These are phyloP conservation scores for Ischnura elegans DNA, from an alignment of 2,888 invertebrate genomes.

Conservation along the genomic window DNA sequence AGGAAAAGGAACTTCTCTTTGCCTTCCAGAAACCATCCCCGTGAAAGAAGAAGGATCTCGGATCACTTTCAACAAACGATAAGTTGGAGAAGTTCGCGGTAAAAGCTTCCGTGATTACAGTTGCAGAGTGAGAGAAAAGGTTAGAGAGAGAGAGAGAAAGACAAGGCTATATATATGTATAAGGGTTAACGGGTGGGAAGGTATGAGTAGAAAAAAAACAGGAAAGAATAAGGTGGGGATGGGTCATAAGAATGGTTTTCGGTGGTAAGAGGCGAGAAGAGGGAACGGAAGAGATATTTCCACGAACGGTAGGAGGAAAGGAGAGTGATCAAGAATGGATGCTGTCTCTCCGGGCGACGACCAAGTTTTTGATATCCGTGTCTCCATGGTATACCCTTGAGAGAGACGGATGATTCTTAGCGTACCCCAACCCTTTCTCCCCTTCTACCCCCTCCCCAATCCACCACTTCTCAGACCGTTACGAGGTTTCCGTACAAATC, in stretches of 20 bases:
- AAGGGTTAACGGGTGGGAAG: slow-evolving; percentile 1
- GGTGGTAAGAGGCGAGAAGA: background rate
- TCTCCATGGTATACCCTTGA: background rate
- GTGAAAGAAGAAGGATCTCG: background rate
- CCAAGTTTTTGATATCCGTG: slow-evolving; percentile 38
- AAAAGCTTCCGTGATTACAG: slow-evolving; percentile 35
- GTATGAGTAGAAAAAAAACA: background rate
- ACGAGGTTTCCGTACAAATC: background rate
- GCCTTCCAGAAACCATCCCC: background rate
- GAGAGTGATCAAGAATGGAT: slow-evolving; percentile 25
- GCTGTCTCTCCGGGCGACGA: background rate
- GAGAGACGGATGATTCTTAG: slow-evolving; percentile 26
- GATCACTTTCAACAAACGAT: slow-evolving; percentile 35
- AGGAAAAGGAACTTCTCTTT: background rate
- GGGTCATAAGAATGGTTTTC: background rate
- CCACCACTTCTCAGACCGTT: background rate
- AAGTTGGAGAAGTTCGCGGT: slow-evolving; percentile 17
- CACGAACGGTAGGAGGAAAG: background rate
- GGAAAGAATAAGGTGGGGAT: background rate
- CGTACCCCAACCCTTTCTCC: background rate
- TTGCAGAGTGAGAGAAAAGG: background rate
- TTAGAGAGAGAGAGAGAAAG: background rate
- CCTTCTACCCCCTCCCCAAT: too few species aligned
- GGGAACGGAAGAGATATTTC: background rate
- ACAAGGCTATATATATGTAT: too few species aligned